These are phyloP conservation scores for Halcyon malimbica DNA, from an alignment of 2,113 vertebrate genomes.

Conservation along the genomic window DNA sequence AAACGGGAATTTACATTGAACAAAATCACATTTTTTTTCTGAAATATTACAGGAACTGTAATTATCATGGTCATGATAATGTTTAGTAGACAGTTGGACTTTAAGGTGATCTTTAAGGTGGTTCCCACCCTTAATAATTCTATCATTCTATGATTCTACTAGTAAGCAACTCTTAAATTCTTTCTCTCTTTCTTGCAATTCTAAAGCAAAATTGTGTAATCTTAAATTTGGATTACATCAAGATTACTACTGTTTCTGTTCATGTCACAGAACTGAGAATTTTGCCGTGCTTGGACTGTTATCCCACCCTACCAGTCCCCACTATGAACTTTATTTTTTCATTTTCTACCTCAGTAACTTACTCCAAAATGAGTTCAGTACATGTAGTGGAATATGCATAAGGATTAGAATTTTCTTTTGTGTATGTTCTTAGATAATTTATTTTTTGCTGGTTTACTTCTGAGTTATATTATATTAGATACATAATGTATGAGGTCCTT, in stretches of 20 bases:
- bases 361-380: neutral
- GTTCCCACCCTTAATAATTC: no score
- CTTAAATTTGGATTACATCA: neutral
- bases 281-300: neutral
- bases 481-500: slow-evolving; percentile 3
- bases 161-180: neutral
- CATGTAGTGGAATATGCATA: neutral
- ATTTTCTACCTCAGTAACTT: neutral
- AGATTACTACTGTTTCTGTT: neutral
- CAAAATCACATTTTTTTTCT: neutral
- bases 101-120: no score
- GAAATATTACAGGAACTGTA: neutral
- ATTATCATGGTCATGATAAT: neutral
- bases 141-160: neutral
- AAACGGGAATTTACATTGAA: neutral
- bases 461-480: neutral
- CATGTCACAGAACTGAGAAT: neutral
- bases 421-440: neutral
- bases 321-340: neutral
- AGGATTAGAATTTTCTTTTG: neutral
- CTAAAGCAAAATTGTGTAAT: neutral
- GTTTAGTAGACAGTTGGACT: no score
- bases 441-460: neutral
- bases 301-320: neutral
- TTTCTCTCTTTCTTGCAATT: neutral